Conservation (phyloP, 1,140 invertebrate species). For the Anastatus disparis region DNA sequence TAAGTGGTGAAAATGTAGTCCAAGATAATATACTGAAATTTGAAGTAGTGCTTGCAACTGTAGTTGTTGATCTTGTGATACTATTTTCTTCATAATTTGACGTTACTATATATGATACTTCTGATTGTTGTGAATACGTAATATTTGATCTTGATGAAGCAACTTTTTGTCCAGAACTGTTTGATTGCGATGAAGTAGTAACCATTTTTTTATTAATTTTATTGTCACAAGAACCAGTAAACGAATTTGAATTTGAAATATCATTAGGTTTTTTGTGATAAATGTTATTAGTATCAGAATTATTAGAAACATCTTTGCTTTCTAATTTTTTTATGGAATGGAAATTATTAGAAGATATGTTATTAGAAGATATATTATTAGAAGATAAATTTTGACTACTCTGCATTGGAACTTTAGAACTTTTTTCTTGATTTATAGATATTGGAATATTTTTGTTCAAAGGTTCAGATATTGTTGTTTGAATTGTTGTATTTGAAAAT, state of each 20-base stretch:
- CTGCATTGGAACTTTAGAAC: slow-evolving; percentile 3
- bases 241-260: slow-evolving; percentile 28
- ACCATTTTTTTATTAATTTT: slow-evolving; percentile 32
- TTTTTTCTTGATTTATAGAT: slow-evolving; percentile 12
- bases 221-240: slow-evolving; percentile 43
- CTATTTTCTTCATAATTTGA: slow-evolving; percentile 59
- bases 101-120: slow-evolving; percentile 49
- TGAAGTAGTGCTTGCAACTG: slow-evolving; percentile 62
- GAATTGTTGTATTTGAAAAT: background rate
- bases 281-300: background rate
- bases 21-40: slow-evolving; percentile 66
- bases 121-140: slow-evolving; percentile 53
- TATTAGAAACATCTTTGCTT: background rate
- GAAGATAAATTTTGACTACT: slow-evolving; percentile 20
- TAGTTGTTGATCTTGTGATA: slow-evolving; percentile 57
- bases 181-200: slow-evolving; percentile 13
- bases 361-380: too few species aligned
- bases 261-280: slow-evolving; percentile 29
- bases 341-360: slow-evolving; percentile 22
- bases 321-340: slow-evolving; percentile 30
- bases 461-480: slow-evolving; percentile 1
- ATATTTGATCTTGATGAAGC: slow-evolving; percentile 19
- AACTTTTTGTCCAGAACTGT: slow-evolving; percentile 2
- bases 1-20: slow-evolving; percentile 62
- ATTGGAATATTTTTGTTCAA: slow-evolving; percentile 30